Conservation (phyloP, 2,113 vertebrate species). For the Zosterops pallidus region DNA sequence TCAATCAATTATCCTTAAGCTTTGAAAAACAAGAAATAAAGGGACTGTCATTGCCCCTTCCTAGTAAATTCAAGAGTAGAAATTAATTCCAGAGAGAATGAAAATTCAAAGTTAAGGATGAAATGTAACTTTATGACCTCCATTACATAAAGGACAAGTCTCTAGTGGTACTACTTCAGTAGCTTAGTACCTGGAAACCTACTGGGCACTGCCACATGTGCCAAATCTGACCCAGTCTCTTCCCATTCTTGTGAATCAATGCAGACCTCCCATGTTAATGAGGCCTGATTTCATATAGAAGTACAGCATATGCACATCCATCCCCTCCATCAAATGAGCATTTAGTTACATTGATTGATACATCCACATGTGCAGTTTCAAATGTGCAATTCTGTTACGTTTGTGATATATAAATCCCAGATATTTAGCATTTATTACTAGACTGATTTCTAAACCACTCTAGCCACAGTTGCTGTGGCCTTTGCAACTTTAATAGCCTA, state of each 20-base stretch:
- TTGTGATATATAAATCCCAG: not conserved
- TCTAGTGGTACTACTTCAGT: not conserved
- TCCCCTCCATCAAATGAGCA: not conserved
- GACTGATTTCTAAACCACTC: constrained; percentile 26
- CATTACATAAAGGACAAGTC: not conserved
- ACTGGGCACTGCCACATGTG: not conserved
- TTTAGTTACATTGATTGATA: not conserved
- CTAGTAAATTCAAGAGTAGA: constrained; percentile 36
- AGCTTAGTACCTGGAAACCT: not conserved
- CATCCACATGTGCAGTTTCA: not conserved
- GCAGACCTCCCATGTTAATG: not conserved
- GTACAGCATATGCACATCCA: not conserved
- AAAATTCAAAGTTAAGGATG: constrained; percentile 39
- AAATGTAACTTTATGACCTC: constrained; percentile 18
- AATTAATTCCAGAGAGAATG: constrained; percentile 55
- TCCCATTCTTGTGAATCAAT: not conserved
- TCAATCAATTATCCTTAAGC: constrained; percentile 61
- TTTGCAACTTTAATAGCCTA: constrained; percentile 60
- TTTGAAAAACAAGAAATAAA: constrained; percentile 60
- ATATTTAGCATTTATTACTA: constrained; percentile 22
- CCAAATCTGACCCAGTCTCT: not conserved
- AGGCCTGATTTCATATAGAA: constrained; percentile 3
- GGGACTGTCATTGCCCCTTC: constrained; percentile 3
- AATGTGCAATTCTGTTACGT: not conserved
- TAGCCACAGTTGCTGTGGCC: not conserved